These are phyloP conservation scores for Chitala chitala DNA, from an alignment of 2,113 vertebrate genomes.

Conservation along the genomic window DNA sequence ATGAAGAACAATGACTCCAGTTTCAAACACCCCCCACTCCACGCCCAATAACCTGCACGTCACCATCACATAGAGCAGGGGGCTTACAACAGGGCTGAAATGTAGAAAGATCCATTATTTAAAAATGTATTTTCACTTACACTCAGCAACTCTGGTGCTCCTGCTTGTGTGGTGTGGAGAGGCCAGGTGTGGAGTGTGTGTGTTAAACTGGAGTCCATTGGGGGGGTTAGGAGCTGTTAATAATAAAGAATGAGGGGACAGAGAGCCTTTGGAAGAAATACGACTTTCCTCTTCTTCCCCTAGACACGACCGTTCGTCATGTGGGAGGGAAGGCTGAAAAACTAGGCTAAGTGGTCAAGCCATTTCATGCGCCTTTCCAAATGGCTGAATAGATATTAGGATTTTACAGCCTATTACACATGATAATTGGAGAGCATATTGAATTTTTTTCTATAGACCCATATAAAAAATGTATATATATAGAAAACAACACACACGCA, in stretches of 20 bases:
- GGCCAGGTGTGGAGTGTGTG: not conserved
- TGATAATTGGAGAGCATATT: slow-evolving; percentile 67
- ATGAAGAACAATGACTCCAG: not conserved
- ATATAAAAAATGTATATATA: slow-evolving; percentile 26
- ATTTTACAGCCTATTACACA: slow-evolving; percentile 75
- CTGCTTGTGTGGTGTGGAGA: not conserved
- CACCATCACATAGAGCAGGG: no score
- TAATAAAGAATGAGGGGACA: slow-evolving; percentile 53
- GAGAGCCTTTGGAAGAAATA: slow-evolving; percentile 61
- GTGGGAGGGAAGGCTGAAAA: slow-evolving; percentile 51
- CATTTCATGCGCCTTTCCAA: slow-evolving; percentile 65
- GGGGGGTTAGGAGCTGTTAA: slow-evolving; percentile 35
- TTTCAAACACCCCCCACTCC: no score
- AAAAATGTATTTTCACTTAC: not conserved
- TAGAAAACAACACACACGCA: not conserved
- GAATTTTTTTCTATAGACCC: slow-evolving; percentile 52
- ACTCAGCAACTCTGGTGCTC: not conserved
- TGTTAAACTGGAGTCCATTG: not conserved
- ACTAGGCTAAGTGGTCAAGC: slow-evolving; percentile 63
- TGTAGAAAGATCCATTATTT: no score
- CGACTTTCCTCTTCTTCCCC: slow-evolving; percentile 53
- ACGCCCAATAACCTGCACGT: no score
- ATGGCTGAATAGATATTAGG: slow-evolving; percentile 65
- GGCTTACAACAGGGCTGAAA: no score
- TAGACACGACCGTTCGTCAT: slow-evolving; percentile 66